Evolutionary conservation across 2,113 vertebrate species (phyloP).

Genomic region (Crypturellus undulatus): DNA sequence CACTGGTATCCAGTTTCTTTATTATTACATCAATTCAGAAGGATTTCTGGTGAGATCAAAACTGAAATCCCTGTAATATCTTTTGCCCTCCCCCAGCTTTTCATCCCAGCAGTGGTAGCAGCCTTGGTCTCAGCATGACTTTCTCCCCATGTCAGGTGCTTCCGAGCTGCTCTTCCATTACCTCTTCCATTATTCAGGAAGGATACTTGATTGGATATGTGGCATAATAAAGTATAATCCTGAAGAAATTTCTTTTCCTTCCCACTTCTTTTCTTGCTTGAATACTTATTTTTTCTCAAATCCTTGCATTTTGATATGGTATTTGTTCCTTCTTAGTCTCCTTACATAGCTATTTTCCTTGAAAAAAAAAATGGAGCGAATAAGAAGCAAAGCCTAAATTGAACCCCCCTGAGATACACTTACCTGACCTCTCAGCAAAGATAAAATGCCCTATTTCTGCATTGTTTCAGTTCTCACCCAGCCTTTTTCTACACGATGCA

Average conservation of each 20-base stretch:
- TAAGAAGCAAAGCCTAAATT: neutral
- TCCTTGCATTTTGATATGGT: neutral
- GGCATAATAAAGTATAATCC: neutral
- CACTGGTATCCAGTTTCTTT: neutral
- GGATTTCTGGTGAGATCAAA: neutral
- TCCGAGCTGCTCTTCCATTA: rapidly evolving
- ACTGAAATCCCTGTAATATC: neutral
- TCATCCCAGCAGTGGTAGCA: neutral
- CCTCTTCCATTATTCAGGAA: neutral
- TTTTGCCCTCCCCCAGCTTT: neutral
- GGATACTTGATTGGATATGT: rapidly evolving
- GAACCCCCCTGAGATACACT: neutral
- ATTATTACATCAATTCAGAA: neutral
- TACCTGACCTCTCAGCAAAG: neutral
- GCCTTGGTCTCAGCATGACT: neutral
- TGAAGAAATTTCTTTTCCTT: neutral
- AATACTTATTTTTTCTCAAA: neutral
- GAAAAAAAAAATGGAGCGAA: neutral
- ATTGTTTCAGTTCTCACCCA: neutral
- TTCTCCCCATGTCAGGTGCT: neutral
- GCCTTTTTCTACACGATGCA: neutral
- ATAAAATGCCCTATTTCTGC: neutral
- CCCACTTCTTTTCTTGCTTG: neutral
- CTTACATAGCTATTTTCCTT: neutral
- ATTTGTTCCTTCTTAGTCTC: neutral